Conservation (phyloP, 64 coral and sea anemone genomes). For the Platygyra sinensis region DNA sequence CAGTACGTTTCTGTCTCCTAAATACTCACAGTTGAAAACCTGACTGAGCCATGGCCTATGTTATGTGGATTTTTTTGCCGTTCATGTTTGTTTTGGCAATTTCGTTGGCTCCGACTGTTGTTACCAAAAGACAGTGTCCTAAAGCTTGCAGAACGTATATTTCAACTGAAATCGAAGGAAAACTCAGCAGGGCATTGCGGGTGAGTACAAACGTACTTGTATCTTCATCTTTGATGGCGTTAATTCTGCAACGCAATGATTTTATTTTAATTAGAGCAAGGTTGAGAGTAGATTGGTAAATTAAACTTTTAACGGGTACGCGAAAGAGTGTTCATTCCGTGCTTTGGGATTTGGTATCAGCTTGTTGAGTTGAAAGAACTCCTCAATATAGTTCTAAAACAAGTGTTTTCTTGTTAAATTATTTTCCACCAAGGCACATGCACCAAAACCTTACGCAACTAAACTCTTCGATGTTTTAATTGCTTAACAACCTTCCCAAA, state of each 20-base stretch:
- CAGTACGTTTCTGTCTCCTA: not conserved
- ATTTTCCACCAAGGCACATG: not conserved
- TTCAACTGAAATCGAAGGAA: not conserved
- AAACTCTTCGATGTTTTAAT: not conserved
- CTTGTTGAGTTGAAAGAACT: not conserved
- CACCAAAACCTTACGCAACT: no score
- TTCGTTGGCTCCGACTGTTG: not conserved
- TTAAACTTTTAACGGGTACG: not conserved
- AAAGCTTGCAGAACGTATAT: slow-evolving; percentile 39
- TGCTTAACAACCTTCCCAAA: slow-evolving; percentile 37
- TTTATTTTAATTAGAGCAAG: slow-evolving; percentile 26
- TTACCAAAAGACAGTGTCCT: not conserved
- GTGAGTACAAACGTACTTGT: not conserved
- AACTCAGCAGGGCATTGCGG: not conserved
- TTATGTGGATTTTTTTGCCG: not conserved
- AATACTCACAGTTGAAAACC: not conserved
- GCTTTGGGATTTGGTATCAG: not conserved
- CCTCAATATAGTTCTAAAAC: not conserved
- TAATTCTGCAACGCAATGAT: slow-evolving; percentile 13
- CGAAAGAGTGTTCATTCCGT: not conserved
- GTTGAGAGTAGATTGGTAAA: slow-evolving; percentile 3
- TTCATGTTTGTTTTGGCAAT: slow-evolving; percentile 31
- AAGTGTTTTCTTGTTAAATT: not conserved
- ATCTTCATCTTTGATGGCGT: not conserved
- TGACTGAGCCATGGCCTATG: not conserved